These are phyloP conservation scores for Gymnoscopelus microlampas DNA, from an alignment of 2,797 vertebrate species.

Conservation along the genomic window DNA sequence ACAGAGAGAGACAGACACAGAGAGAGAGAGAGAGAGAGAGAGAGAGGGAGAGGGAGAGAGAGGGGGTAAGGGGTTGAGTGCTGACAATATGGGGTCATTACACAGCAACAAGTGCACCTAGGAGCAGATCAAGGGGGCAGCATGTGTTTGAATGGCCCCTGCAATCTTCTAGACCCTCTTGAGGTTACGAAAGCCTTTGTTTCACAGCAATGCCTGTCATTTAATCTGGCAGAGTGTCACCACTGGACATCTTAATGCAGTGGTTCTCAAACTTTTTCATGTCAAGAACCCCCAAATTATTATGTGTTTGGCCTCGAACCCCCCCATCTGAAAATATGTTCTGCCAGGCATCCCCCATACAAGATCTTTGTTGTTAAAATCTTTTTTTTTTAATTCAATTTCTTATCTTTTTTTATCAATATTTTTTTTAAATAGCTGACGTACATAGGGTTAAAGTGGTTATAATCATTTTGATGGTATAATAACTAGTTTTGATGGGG, in stretches of 20 bases:
- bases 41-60: not conserved
- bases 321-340: no score
- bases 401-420: no score
- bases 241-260: not conserved
- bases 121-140: conserved; percentile 23
- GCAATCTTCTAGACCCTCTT: conserved; percentile 16
- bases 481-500: no score
- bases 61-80: conserved; percentile 43
- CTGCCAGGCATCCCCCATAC: no score
- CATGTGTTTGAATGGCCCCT: conserved; percentile 16
- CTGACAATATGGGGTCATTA: conserved; percentile 53
- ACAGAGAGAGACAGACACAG: conserved; percentile 18
- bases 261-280: no score
- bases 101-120: conserved; percentile 39
- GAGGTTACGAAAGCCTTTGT: conserved; percentile 5
- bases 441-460: no score
- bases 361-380: no score
- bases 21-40: not conserved
- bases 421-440: no score
- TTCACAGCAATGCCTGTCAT: not conserved
- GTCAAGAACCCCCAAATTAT: no score
- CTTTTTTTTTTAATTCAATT: no score
- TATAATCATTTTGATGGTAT: no score
- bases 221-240: conserved; percentile 1
- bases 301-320: no score